Conservation (phyloP, 1,140 invertebrate species). For the Leptonema lineaticorne region DNA sequence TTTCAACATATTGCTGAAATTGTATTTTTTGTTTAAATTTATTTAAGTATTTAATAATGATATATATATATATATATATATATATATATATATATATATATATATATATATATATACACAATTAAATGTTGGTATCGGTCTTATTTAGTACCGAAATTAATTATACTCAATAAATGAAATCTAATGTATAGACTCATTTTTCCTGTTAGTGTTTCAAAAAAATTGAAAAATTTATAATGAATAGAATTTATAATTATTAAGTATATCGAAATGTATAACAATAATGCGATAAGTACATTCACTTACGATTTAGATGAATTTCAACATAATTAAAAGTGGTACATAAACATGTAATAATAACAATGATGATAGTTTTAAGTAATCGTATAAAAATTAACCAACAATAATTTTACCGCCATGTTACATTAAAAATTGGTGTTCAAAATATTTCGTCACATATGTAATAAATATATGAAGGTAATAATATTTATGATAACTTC, state of each 20-base stretch:
- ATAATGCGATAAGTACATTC: neutral
- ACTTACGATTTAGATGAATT: no score
- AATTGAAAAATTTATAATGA: neutral
- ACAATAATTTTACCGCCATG: no score
- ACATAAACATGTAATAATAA: no score
- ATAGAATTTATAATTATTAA: neutral
- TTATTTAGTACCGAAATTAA: no score
- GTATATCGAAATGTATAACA: neutral
- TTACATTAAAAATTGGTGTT: no score
- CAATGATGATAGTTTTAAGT: no score
- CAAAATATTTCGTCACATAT: neutral
- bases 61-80: neutral
- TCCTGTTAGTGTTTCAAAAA: neutral
- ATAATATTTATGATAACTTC: neutral
- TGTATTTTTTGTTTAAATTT: neutral
- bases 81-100: no score
- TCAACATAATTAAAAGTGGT: no score
- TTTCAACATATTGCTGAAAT: neutral
- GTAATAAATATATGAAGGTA: neutral
- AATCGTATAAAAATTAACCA: no score
- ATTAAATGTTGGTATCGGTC: neutral
- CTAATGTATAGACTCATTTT: no score
- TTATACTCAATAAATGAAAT: no score
- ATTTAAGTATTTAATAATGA: neutral
- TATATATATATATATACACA: neutral